Conservation (phyloP, 1,140 invertebrate genomes). For the Argopecten irradians region DNA sequence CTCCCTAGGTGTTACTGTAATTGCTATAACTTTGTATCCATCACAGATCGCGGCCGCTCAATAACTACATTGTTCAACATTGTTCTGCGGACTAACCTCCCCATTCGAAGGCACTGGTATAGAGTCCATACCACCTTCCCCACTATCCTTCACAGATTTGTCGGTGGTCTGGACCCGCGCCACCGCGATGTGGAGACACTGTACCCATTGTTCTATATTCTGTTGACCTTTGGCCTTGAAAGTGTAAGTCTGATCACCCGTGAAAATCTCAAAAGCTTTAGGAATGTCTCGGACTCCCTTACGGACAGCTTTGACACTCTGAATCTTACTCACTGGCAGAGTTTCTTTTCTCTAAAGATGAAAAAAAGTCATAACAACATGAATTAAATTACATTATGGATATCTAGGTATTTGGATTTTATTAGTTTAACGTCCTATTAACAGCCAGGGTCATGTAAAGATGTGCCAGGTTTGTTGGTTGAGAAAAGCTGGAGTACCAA, state of each 20-base stretch:
- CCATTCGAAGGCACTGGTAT: not conserved
- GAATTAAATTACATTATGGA: too few relatives aligned
- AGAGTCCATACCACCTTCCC: not conserved
- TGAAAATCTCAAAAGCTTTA: conserved; percentile 97
- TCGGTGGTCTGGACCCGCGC: conserved; percentile 53
- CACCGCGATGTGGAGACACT: conserved; percentile 76
- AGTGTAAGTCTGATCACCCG: conserved; percentile 90
- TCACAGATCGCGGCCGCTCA: conserved; percentile 54
- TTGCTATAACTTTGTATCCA: conserved; percentile 59
- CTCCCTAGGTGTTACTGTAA: conserved; percentile 29
- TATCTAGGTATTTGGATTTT: too few relatives aligned
- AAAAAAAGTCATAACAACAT: not conserved
- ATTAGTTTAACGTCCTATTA: too few relatives aligned
- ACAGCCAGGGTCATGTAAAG: too few relatives aligned
- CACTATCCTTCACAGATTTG: conserved; percentile 27
- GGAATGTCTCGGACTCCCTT: conserved; percentile 85
- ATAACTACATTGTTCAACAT: conserved; percentile 49
- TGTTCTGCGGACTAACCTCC: conserved; percentile 29
- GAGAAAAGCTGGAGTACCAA: too few relatives aligned
- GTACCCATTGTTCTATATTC: conserved; percentile 93
- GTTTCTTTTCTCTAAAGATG: conserved; percentile 68
- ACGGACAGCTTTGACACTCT: conserved; percentile 91
- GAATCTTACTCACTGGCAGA: conserved; percentile 88
- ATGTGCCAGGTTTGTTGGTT: too few relatives aligned
- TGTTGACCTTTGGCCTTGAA: conserved; percentile 96